phyloP scores from a whole-genome alignment of 2,113 vertebrate genomes.

The Raja brachyura region DNA sequence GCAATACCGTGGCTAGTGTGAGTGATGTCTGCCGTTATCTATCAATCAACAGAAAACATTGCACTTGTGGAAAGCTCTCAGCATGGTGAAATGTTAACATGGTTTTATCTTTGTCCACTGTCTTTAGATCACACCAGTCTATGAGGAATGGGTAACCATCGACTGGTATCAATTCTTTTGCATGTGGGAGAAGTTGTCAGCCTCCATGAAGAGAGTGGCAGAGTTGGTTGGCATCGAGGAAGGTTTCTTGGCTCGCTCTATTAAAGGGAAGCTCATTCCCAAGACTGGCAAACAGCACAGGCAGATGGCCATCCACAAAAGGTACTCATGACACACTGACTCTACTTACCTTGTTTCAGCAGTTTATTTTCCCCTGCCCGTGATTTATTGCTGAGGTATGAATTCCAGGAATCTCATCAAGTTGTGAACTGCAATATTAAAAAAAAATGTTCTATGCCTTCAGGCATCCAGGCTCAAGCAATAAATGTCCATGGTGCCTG shows the following conservation, averaged over 20 bases:
- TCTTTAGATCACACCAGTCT: conserved; percentile 81
- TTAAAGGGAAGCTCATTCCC: conserved; percentile 73
- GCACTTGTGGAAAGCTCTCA: not conserved
- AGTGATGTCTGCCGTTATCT: not conserved
- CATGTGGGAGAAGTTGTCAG: conserved; percentile 84
- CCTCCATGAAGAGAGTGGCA: conserved; percentile 89
- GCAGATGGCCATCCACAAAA: conserved; percentile 91
- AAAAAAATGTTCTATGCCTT: not conserved
- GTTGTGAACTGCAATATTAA: not conserved
- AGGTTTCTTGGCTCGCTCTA: conserved; percentile 82
- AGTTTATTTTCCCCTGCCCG: not conserved
- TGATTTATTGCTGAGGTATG: not conserved
- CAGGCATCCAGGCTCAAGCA: not conserved
- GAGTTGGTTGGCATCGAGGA: conserved; percentile 94
- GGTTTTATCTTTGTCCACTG: conserved; percentile 21
- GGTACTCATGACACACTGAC: conserved; percentile 54
- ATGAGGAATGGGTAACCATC: conserved; percentile 88
- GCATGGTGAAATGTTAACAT: not conserved
- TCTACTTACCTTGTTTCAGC: not conserved
- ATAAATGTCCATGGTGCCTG: not conserved
- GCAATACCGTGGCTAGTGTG: not conserved
- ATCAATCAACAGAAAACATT: too few species aligned
- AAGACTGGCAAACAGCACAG: conserved; percentile 87
- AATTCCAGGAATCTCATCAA: not conserved
- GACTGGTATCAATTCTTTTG: conserved; percentile 97